Conservation (phyloP, 1,140 invertebrate genomes). For the Lordiphosa mommai region DNA sequence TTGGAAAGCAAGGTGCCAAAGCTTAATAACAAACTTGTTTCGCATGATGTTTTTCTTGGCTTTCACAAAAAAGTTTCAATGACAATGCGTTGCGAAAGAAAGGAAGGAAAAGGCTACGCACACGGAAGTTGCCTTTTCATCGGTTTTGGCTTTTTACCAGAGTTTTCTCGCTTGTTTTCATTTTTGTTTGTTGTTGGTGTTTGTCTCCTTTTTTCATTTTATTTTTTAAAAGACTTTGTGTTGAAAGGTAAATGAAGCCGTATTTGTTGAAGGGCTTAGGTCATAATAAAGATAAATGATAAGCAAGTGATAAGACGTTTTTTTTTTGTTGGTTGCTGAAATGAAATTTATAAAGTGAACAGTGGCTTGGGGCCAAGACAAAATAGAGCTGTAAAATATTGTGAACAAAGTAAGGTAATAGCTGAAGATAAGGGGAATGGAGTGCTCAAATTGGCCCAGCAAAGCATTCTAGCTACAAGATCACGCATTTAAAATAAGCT, state of each 20-base stretch:
- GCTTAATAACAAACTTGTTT: conserved; percentile 75
- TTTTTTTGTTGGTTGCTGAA: conserved; percentile 28
- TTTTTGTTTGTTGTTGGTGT: conserved; percentile 28
- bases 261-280: conserved; percentile 72
- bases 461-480: no score
- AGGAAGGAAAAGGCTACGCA: conserved; percentile 63
- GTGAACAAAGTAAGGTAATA: no score
- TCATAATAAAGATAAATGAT: conserved; percentile 77
- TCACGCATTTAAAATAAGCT: no score
- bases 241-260: conserved; percentile 74
- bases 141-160: conserved; percentile 3
- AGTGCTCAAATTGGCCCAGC: no score
- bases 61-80: conserved; percentile 55
- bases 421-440: no score
- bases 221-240: conserved; percentile 27
- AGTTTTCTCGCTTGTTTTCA: conserved; percentile 28
- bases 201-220: conserved; percentile 17
- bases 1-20: conserved; percentile 52
- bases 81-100: conserved; percentile 37
- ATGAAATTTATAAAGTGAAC: conserved; percentile 9
- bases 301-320: conserved; percentile 71
- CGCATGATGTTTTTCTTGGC: conserved; percentile 40
- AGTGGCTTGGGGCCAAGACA: no score
- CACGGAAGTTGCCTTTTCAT: conserved; percentile 69
- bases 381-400: no score